Percentiles rank a stretch among this genome's conserved stretches.
Conservation (phyloP, 2,797 vertebrate genomes). For the Lates japonicus region DNA sequence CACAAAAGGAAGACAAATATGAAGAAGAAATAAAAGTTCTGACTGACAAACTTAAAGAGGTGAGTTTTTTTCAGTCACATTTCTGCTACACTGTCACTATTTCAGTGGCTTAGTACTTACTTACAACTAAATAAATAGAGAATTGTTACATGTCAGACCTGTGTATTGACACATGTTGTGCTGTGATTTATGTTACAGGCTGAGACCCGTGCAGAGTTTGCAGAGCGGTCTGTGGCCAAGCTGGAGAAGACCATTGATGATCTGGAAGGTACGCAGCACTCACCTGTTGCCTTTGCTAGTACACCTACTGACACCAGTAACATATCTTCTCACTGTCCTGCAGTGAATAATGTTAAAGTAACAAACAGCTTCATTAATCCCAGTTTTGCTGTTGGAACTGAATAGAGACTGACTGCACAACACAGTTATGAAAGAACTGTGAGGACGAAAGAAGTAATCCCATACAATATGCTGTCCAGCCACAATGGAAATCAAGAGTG, state of each 20-base stretch:
- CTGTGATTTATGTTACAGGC: conserved; percentile 84
- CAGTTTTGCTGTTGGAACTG: neutral
- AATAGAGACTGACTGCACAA: neutral
- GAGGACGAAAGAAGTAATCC: too few relatives aligned
- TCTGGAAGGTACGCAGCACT: conserved; percentile 91
- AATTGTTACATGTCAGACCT: neutral
- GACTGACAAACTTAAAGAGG: conserved; percentile 97
- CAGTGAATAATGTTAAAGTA: neutral
- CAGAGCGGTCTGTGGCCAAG: conserved; percentile 97
- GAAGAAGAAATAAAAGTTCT: conserved; percentile 97
- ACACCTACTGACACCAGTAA: conserved; percentile 7
- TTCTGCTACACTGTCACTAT: neutral
- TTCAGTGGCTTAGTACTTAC: neutral
- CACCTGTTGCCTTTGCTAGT: neutral
- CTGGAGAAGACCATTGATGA: conserved; percentile 99
- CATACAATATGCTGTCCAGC: too few relatives aligned
- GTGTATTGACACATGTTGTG: neutral
- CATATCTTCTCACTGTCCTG: conserved; percentile 2
- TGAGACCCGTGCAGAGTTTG: conserved; percentile 97
- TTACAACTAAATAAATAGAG: neutral
- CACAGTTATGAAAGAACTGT: too few relatives aligned
- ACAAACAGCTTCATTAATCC: neutral
- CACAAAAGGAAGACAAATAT: conserved; percentile 98
- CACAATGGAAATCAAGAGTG: too few relatives aligned
- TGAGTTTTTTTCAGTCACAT: conserved; percentile 67